These are phyloP conservation scores for Carduelis carduelis DNA, from an alignment of 2,797 vertebrate species.

Conservation along the genomic window DNA sequence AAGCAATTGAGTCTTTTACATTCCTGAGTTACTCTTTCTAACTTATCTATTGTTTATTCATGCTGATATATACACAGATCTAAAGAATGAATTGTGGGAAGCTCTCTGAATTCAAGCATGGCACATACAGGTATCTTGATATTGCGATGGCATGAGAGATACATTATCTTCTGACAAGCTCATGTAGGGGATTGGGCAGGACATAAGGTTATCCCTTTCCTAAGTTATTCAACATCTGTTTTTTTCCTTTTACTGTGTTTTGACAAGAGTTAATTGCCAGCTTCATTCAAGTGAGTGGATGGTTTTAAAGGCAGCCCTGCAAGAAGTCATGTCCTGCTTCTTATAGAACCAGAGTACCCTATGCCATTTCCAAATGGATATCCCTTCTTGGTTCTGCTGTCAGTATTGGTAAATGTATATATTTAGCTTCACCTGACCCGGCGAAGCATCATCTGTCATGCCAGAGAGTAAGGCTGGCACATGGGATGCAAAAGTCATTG, in stretches of 20 bases:
- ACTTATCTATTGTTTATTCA: constrained; percentile 20
- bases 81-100: constrained; percentile 5
- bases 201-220: constrained; percentile 55
- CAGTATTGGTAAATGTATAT: not conserved
- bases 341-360: constrained; percentile 26
- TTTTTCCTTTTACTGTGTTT: constrained; percentile 63
- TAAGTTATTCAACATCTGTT: constrained; percentile 56
- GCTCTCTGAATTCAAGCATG: constrained; percentile 25
- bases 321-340: constrained; percentile 36
- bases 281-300: constrained; percentile 51
- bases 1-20: not conserved
- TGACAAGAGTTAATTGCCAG: constrained; percentile 70
- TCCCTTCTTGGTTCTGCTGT: constrained; percentile 6
- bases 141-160: not conserved
- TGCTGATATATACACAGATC: constrained; percentile 2
- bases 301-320: constrained; percentile 25
- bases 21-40: not conserved
- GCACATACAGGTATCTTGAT: not conserved
- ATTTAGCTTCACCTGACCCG: not conserved
- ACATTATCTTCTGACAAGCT: constrained; percentile 48
- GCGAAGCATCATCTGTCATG: not conserved
- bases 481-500: not conserved
- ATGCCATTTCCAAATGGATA: constrained; percentile 10
- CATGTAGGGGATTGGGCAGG: constrained; percentile 24
- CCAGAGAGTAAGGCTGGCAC: not conserved